Evolutionary conservation across 2,888 invertebrate species (phyloP).

Genomic region (Sphecodes monilicornis): DNA sequence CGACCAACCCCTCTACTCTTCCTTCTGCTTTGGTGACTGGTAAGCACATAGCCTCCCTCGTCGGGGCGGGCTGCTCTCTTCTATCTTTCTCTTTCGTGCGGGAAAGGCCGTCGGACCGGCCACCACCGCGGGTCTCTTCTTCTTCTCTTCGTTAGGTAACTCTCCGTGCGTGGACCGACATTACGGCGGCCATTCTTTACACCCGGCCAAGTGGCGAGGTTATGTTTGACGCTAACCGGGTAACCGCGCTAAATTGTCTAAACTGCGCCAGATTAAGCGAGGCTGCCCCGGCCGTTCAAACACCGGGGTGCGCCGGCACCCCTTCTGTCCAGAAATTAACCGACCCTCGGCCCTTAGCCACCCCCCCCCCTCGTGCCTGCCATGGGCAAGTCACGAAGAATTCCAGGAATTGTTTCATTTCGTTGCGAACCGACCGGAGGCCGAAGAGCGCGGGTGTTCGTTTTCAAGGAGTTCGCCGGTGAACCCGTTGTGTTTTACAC

Average conservation of each 20-base stretch:
- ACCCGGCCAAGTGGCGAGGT: slow-evolving; percentile 75
- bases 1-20: slow-evolving; percentile 75
- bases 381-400: slow-evolving; percentile 65
- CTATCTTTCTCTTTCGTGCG: slow-evolving; percentile 54
- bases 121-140: slow-evolving; percentile 28
- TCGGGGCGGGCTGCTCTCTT: slow-evolving; percentile 38
- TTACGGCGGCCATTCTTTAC: slow-evolving; percentile 77
- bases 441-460: background rate
- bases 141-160: slow-evolving; percentile 53
- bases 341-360: slow-evolving; percentile 66
- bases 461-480: slow-evolving; percentile 45
- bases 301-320: slow-evolving; percentile 12
- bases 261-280: slow-evolving; percentile 80
- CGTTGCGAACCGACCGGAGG: slow-evolving; percentile 40
- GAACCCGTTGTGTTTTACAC: slow-evolving; percentile 8
- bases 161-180: slow-evolving; percentile 72
- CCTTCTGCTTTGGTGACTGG: slow-evolving; percentile 76
- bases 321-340: slow-evolving; percentile 76
- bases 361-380: background rate
- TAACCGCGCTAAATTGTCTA: slow-evolving; percentile 80
- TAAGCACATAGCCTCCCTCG: slow-evolving; percentile 71
- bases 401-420: slow-evolving; percentile 76
- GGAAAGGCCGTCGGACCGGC: slow-evolving; percentile 1
- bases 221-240: slow-evolving; percentile 81
- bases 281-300: slow-evolving; percentile 59